Evolutionary conservation across 2,797 vertebrate species (phyloP), one percentile per base, ranked within the genome.

Genomic region (Chromis chromis): DNA sequence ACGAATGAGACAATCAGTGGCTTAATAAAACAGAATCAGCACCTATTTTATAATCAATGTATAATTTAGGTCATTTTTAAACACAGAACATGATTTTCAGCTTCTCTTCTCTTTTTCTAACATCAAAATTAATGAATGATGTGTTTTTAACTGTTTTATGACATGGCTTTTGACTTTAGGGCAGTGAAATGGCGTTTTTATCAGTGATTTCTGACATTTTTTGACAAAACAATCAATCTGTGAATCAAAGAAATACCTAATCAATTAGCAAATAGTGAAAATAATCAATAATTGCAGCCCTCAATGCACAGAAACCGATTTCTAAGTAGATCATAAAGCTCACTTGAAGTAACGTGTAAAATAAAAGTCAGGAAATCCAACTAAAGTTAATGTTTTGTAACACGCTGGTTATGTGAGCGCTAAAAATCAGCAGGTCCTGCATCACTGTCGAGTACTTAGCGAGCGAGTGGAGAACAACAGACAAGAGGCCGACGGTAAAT

Each of bases 401-500:
- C 42, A 36, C 2, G 9, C 2, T 36, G 3, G 33, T 36, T 36
- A 36, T 36, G 33, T 36, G 33, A 36, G 14, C 13, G 5, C 12
- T 4, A 12, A 11, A 50, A 13, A 14, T 22, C 11, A 50, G 10
- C 21, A 24, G 10, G 11, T 24, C 21, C 21, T 22, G 10, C 11
- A 24, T 22, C 22, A 13, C 8, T 10, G 48, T 24, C 12, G 3
- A 12, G 4, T 22, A 12, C 12, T 50, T 50, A 10, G 11, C 21
- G 48, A 50, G 21, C 12, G 48, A 50, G 11, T 50, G 48, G 4
- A 50, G 48, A 48, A n/a, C 19, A 48, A 48, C 19, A 21, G 48
- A 50, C 4, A 6, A 24, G 49, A 50, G 1, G 21, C 22, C 49
- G 12, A 56, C 54, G 0, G 76, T 73, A 75, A 76, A 81, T 84